Evolutionary conservation across 2,888 invertebrate genomes (phyloP).

Genomic region (Sceliomorpha sp.): DNA sequence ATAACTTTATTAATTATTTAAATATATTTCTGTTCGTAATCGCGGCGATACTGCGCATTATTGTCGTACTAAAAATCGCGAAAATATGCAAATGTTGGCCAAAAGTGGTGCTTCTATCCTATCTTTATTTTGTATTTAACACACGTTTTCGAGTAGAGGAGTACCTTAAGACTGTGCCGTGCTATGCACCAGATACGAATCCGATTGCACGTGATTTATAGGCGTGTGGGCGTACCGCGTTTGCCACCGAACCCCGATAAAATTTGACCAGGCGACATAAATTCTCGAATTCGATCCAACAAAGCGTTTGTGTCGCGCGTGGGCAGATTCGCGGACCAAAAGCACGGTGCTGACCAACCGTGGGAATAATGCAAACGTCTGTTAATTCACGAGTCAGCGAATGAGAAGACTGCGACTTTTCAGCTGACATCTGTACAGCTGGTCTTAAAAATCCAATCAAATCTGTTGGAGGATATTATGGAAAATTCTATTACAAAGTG

Average conservation of each 20-base stretch:
- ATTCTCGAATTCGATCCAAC: constrained; percentile 73
- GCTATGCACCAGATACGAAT: constrained; percentile 63
- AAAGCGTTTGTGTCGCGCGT: constrained; percentile 66
- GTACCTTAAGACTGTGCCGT: constrained; percentile 49
- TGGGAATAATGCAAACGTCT: constrained; percentile 51
- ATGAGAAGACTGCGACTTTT: constrained; percentile 24
- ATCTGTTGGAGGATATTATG: too few relatives aligned
- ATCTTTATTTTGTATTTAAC: constrained; percentile 27
- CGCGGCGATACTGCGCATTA: too few relatives aligned
- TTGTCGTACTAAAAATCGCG: too few relatives aligned
- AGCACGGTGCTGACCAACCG: constrained; percentile 52
- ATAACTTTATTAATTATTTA: too few relatives aligned
- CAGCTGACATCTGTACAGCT: neutral
- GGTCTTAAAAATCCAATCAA: neutral
- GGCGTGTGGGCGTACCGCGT: constrained; percentile 75
- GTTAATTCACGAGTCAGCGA: constrained; percentile 26
- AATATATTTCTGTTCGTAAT: too few relatives aligned
- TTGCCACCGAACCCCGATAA: constrained; percentile 80
- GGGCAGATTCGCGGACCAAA: constrained; percentile 61
- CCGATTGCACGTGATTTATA: constrained; percentile 74
- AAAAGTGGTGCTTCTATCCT: neutral
- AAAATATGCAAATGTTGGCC: too few relatives aligned
- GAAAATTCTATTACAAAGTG: too few relatives aligned
- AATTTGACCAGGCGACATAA: constrained; percentile 79
- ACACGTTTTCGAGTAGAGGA: constrained; percentile 32